These are phyloP conservation scores for Podarcis siculus DNA, from an alignment of 2,797 vertebrate species.

Conservation along the genomic window DNA sequence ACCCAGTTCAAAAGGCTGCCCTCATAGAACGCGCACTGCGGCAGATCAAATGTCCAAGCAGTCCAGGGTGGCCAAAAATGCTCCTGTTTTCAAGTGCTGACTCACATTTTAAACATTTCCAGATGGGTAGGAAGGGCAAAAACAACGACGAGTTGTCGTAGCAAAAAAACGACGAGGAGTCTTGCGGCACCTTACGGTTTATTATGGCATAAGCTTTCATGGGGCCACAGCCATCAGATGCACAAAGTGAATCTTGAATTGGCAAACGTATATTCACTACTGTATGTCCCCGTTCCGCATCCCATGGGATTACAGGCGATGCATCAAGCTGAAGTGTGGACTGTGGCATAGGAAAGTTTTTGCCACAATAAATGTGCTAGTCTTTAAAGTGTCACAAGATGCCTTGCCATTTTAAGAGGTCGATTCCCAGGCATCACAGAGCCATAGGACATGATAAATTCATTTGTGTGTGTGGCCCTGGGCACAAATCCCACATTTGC, in stretches of 20 bases:
- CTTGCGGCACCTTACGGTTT: not conserved
- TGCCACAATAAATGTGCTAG: not conserved
- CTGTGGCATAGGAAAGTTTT: not conserved
- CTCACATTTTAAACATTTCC: not conserved
- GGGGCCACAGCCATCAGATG: not conserved
- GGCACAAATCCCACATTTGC: not conserved
- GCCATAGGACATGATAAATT: not conserved
- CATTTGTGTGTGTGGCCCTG: not conserved
- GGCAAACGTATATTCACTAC: not conserved
- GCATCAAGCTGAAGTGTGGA: not conserved
- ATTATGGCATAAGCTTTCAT: not conserved
- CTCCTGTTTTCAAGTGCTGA: not conserved
- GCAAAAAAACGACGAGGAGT: too few relatives aligned
- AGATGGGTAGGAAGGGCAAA: not conserved
- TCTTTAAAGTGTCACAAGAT: not conserved
- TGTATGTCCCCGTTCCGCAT: not conserved
- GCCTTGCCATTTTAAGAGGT: not conserved
- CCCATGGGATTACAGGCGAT: not conserved
- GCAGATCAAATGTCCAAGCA: not conserved
- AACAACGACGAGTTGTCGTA: too few relatives aligned
- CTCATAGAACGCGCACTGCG: not conserved
- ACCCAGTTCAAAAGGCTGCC: slow-evolving; percentile 13
- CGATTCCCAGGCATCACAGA: not conserved
- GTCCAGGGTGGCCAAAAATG: not conserved
- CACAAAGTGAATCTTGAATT: not conserved